Percentiles rank a stretch among this genome's conserved stretches.
Conservation (phyloP, 2,888 invertebrate species). For the Venustoraphidia nigricollis region DNA sequence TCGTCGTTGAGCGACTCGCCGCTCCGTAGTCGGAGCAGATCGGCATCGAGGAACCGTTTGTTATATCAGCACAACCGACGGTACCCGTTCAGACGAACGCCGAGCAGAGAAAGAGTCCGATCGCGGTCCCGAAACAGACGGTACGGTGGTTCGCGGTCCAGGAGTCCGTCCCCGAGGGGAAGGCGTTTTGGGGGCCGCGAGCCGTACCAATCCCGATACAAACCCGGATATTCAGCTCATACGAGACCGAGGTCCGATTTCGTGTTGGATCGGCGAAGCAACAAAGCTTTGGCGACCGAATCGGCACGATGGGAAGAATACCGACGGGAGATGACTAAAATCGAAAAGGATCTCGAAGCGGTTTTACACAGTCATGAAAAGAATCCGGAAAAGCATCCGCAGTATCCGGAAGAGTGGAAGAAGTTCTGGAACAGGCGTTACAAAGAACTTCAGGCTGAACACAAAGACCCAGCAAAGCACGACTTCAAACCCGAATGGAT, state of each 20-base stretch:
- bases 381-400: constrained; percentile 77
- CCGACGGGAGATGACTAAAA: constrained; percentile 29
- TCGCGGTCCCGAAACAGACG: constrained; percentile 5
- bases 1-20: constrained; percentile 11
- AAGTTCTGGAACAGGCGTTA: constrained; percentile 75
- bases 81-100: no score
- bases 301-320: constrained; percentile 36
- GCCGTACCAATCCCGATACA: constrained; percentile 10
- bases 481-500: constrained; percentile 88
- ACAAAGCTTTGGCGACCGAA: neutral
- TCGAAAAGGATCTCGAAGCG: constrained; percentile 43
- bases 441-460: constrained; percentile 60
- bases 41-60: neutral
- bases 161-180: constrained; percentile 19
- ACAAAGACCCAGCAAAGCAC: constrained; percentile 60
- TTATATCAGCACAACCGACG: no score
- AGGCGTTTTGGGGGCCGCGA: neutral
- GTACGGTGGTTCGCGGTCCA: constrained; percentile 20
- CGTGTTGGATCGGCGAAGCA: constrained; percentile 3
- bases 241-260: neutral
- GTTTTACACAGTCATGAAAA: constrained; percentile 60
- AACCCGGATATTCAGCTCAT: constrained; percentile 1
- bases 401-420: constrained; percentile 82
- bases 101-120: neutral
- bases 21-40: neutral